Base-by-base conservation (phyloP, 2,113 vertebrate genomes). In the Carettochelys insculpta region DNA sequence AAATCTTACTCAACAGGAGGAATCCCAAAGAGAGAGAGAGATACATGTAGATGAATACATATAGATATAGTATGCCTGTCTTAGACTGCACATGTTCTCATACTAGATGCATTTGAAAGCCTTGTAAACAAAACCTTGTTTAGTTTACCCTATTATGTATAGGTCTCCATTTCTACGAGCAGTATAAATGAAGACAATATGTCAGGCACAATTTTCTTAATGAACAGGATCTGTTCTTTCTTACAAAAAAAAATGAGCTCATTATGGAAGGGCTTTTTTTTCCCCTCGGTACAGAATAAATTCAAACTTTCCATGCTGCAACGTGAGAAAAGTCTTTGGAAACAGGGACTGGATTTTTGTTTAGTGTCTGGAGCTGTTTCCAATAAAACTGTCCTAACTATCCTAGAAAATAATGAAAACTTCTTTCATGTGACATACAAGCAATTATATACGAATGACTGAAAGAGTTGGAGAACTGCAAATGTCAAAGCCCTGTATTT, bases 401-500 rank as follows among this genome's bases (percentile, higher is more conserved):
- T 56, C 38, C 56, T 38, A 47, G 45, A 80, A 94, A 95, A 87
- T 61, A 83, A 89, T 89, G 89, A 73, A 85, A n/a, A 94, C 92
- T 91, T 87, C 16, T 89, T 93, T 94, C 52, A 45, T 45, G 31
- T 88, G 24, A 11, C 87, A 9, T 43, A 71, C n/a, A 81, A 76
- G 88, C 81, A 80, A 19, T 92, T 82, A 78, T 6, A 80, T 45
- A 82, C 76, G 88, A 54, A 20, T 43, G 45, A 85, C n/a, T 71
- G 43, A 88, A 92, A 89, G 45, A 56, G 38, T 93, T 84, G 54
- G 48, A 4, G 90, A 58, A 51, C 27, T 24, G 54, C 61, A 79
- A 92, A 88, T 54, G 45, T 88, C 95, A 89, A 89, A 52, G n/a
- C 53, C 71, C 82, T 76, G 5, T 34, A 53, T 65, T 52, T 94